Conservation (phyloP, 2,888 invertebrate genomes). For the Xestia xanthographa region DNA sequence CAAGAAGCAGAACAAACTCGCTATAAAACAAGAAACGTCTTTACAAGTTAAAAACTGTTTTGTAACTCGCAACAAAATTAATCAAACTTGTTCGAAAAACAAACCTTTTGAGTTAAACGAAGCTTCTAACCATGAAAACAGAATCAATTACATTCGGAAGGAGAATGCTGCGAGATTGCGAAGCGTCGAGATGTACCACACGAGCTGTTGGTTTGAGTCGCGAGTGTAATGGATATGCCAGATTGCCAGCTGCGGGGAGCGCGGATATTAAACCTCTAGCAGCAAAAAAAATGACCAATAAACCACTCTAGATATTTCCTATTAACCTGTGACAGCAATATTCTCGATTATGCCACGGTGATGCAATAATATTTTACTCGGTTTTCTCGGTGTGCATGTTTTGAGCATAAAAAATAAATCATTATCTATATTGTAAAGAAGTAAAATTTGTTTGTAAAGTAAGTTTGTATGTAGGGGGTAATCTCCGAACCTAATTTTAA, state of each 20-base stretch:
- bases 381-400: neutral
- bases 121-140: conserved; percentile 51
- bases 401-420: neutral
- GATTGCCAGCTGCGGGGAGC: conserved; percentile 13
- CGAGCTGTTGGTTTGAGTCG: conserved; percentile 25
- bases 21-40: conserved; percentile 42
- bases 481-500: too few relatives aligned
- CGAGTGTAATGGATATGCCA: conserved; percentile 42
- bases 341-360: conserved; percentile 9
- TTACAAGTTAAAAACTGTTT: conserved; percentile 58
- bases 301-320: conserved; percentile 56
- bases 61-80: conserved; percentile 54
- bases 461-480: too few relatives aligned
- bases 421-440: neutral
- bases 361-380: conserved; percentile 7
- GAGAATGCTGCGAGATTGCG: conserved; percentile 39
- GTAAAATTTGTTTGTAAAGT: too few relatives aligned
- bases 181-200: conserved; percentile 30
- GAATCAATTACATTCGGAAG: conserved; percentile 51
- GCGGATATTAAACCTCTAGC: conserved; percentile 50
- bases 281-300: conserved; percentile 50
- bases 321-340: conserved; percentile 1
- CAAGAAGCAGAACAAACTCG: conserved; percentile 30
- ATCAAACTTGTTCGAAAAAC: conserved; percentile 52
- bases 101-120: conserved; percentile 52